These are phyloP conservation scores for Oligia strigilis DNA, from an alignment of 2,888 invertebrate species.

Conservation along the genomic window DNA sequence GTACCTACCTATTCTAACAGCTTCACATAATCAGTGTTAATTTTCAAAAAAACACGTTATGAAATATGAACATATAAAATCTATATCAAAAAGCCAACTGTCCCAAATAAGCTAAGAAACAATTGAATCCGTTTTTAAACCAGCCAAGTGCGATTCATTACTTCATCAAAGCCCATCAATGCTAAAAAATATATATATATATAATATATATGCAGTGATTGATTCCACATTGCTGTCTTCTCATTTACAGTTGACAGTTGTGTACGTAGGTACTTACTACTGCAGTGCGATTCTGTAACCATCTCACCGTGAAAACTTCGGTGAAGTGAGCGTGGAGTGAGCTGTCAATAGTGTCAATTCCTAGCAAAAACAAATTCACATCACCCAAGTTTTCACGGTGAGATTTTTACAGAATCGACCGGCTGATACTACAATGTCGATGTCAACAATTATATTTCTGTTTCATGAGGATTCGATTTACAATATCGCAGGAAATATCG, in stretches of 20 bases:
- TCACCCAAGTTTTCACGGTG: too few species aligned
- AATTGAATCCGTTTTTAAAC: not conserved
- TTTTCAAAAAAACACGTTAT: not conserved
- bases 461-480: not conserved
- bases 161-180: not conserved
- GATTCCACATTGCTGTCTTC: not conserved
- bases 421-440: too few species aligned
- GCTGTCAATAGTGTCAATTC: too few species aligned
- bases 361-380: too few species aligned
- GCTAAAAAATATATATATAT: not conserved
- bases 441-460: not conserved
- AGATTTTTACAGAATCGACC: too few species aligned
- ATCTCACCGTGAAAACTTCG: too few species aligned
- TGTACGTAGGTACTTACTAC: too few species aligned
- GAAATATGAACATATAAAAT: not conserved
- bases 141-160: not conserved
- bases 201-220: not conserved
- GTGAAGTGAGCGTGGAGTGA: too few species aligned
- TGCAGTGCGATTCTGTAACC: too few species aligned
- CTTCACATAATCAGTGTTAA: not conserved
- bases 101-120: not conserved
- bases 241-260: not conserved
- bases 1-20: not conserved
- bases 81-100: not conserved
- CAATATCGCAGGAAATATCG: slow-evolving; percentile 15